phyloP scores from a whole-genome alignment of 2,888 invertebrate species.

The Lamellibrachia columna region DNA sequence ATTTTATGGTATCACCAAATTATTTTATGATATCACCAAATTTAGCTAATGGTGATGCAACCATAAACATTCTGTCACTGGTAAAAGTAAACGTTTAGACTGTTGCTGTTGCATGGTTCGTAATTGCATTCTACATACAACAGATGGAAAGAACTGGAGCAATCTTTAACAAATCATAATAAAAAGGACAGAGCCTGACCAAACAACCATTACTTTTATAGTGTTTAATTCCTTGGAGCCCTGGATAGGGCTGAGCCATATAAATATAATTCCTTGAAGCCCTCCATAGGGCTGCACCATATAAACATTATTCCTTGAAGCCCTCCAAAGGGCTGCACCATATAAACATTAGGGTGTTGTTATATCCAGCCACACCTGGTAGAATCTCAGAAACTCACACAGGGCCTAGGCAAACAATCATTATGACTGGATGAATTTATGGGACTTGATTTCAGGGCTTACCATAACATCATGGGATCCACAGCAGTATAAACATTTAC shows the following conservation, averaged over 20 bases:
- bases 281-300: neutral
- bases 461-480: neutral
- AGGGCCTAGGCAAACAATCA: neutral
- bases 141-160: neutral
- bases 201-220: neutral
- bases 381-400: neutral
- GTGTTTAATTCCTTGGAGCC: neutral
- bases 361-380: neutral
- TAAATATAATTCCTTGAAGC: neutral
- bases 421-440: slow-evolving; percentile 6
- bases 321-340: neutral
- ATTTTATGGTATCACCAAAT: too few relatives aligned
- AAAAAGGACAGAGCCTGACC: neutral
- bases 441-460: slow-evolving; percentile 4
- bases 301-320: neutral
- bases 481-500: too few relatives aligned
- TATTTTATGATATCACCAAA: neutral
- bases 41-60: neutral
- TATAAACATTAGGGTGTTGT: neutral
- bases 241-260: neutral
- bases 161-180: slow-evolving; percentile 1
- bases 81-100: neutral
- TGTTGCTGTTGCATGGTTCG: too few relatives aligned
- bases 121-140: neutral
- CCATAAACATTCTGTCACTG: neutral